These are phyloP conservation scores for Macaca mulatta DNA, from an alignment of 2,113 vertebrate genomes.

Conservation along the genomic window DNA sequence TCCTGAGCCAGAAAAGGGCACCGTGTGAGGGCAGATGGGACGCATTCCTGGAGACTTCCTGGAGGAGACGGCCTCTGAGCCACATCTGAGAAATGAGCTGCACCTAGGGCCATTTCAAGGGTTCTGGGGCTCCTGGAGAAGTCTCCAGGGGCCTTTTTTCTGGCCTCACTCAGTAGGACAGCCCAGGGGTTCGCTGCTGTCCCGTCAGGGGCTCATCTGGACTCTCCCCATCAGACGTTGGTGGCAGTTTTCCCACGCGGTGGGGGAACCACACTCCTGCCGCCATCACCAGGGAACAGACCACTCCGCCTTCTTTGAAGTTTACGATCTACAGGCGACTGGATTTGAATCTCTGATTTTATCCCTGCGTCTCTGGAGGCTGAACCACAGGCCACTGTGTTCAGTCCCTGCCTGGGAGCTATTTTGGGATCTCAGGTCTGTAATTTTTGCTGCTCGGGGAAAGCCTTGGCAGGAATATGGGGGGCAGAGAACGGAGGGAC, in stretches of 20 bases:
- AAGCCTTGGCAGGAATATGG: not conserved
- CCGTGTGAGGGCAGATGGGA: not conserved
- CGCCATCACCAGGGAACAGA: conserved; percentile 67
- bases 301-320: conserved; percentile 79
- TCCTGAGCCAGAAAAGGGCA: not conserved
- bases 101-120: not conserved
- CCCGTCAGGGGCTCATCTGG: not conserved
- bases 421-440: conserved; percentile 77
- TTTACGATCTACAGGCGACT: conserved; percentile 73
- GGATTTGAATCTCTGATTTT: conserved; percentile 80
- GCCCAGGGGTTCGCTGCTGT: not conserved
- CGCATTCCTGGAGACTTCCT: not conserved
- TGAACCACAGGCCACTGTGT: conserved; percentile 80
- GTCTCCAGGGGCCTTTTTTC: not conserved
- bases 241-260: not conserved
- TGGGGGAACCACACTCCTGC: conserved; percentile 24
- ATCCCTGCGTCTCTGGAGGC: conserved; percentile 79
- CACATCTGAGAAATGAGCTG: not conserved
- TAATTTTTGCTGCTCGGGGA: conserved; percentile 78
- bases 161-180: not conserved
- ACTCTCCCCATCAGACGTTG: not conserved
- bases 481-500: not conserved
- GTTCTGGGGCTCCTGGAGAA: not conserved
- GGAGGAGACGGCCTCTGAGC: not conserved
- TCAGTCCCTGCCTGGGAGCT: conserved; percentile 72